A percentile compares a stretch with the other conserved stretches of the same genome.
These are phyloP conservation scores for Sturnira hondurensis DNA, from an alignment of 2,113 vertebrate species.

Conservation along the genomic window DNA sequence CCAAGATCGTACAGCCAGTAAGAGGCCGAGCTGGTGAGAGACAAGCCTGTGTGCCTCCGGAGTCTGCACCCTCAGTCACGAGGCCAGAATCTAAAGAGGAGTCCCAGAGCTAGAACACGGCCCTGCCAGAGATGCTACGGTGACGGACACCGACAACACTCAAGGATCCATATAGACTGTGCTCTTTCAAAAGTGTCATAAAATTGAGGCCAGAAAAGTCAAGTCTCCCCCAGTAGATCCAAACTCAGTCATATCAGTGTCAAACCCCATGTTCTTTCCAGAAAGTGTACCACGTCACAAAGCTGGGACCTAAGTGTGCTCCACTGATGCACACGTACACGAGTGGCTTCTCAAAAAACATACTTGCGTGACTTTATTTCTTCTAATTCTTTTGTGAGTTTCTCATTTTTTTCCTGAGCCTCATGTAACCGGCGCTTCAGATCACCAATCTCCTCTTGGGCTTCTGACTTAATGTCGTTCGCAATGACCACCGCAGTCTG, in stretches of 20 bases:
- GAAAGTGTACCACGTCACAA: background rate
- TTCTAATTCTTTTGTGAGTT: conserved; percentile 93
- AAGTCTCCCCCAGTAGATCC: background rate
- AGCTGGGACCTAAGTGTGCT: background rate
- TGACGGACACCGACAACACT: background rate
- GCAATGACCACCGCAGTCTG: conserved; percentile 97
- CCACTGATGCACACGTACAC: background rate
- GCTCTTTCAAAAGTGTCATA: background rate
- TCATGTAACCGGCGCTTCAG: conserved; percentile 92
- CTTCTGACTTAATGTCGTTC: conserved; percentile 97
- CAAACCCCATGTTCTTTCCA: background rate
- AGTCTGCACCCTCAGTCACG: background rate
- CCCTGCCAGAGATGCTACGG: background rate
- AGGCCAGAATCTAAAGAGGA: background rate
- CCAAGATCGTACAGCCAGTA: background rate
- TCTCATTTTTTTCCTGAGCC: conserved; percentile 92
- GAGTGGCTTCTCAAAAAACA: background rate
- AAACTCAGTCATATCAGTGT: background rate
- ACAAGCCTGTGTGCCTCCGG: no score
- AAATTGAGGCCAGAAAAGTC: background rate
- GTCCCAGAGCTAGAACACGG: background rate
- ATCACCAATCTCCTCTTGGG: conserved; percentile 96
- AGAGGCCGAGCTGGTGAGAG: background rate
- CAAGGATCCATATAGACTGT: background rate
- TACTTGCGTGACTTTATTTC: conserved; percentile 97